Conservation (phyloP, 2,113 vertebrate species). For the Ploceus nigricollis region DNA sequence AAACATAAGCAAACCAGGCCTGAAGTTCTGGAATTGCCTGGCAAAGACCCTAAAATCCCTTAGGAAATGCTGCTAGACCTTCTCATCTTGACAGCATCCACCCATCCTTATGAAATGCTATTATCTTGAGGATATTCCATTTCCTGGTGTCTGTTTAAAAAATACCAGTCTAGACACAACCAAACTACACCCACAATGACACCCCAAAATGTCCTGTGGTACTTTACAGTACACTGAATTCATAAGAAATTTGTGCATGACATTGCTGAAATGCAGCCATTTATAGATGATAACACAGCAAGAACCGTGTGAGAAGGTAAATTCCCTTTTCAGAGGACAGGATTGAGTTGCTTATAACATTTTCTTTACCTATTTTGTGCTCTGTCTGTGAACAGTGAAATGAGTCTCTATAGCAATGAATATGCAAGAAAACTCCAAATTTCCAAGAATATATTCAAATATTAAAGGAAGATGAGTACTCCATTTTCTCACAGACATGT, state of each 20-base stretch:
- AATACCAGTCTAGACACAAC: background rate
- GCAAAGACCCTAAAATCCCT: background rate
- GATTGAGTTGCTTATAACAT: background rate
- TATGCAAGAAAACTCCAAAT: background rate
- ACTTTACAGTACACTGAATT: background rate
- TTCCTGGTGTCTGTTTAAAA: background rate
- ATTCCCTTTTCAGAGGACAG: background rate
- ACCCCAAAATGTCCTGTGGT: background rate
- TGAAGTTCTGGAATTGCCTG: background rate
- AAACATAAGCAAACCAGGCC: conserved; percentile 7
- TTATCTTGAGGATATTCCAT: background rate
- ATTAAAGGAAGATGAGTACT: background rate
- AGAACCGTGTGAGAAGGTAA: background rate
- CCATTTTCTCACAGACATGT: background rate
- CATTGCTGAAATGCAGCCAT: background rate
- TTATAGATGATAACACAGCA: background rate
- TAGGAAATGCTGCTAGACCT: background rate
- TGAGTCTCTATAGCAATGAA: background rate
- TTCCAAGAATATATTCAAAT: background rate
- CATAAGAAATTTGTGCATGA: background rate
- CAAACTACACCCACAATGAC: background rate
- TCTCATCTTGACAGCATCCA: background rate
- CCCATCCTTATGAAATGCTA: background rate
- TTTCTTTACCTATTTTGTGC: background rate
- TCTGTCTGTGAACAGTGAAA: background rate